These are phyloP conservation scores for Sinhomidia bicolor DNA, from an alignment of 2,888 invertebrate genomes.

Conservation along the genomic window DNA sequence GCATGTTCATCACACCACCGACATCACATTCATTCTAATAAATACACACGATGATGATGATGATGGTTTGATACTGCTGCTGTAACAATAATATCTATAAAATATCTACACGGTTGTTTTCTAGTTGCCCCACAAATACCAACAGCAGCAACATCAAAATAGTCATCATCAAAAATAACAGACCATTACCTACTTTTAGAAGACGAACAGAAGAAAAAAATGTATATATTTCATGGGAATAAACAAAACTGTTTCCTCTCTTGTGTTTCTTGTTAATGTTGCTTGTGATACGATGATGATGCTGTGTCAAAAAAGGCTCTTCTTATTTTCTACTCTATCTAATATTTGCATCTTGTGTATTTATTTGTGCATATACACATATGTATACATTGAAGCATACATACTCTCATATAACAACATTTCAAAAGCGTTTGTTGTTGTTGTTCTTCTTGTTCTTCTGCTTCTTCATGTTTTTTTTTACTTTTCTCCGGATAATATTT, in stretches of 20 bases:
- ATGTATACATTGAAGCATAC: no score
- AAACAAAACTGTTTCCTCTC: constrained; percentile 48
- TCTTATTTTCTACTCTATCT: background rate
- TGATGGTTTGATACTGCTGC: background rate
- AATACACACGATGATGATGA: background rate
- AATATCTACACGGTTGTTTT: background rate
- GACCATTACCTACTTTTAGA: constrained; percentile 70
- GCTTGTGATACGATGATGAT: no score
- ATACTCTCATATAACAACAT: no score
- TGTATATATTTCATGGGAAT: constrained; percentile 69
- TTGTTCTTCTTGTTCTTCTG: no score
- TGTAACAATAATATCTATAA: background rate
- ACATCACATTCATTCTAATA: constrained; percentile 5
- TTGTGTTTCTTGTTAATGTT: background rate
- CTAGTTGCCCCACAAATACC: constrained; percentile 13
- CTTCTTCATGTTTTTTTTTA: background rate
- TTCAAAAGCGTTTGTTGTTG: no score
- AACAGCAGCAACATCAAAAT: constrained; percentile 15
- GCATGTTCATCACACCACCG: constrained; percentile 42
- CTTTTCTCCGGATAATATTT: constrained; percentile 34
- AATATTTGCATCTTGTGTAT: constrained; percentile 43
- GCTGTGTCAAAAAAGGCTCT: constrained; percentile 27
- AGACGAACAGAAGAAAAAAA: constrained; percentile 57
- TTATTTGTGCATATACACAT: constrained; percentile 16
- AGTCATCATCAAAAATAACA: constrained; percentile 65